phyloP scores from a whole-genome alignment of 2,797 vertebrate genomes.

The Agapornis canus region DNA sequence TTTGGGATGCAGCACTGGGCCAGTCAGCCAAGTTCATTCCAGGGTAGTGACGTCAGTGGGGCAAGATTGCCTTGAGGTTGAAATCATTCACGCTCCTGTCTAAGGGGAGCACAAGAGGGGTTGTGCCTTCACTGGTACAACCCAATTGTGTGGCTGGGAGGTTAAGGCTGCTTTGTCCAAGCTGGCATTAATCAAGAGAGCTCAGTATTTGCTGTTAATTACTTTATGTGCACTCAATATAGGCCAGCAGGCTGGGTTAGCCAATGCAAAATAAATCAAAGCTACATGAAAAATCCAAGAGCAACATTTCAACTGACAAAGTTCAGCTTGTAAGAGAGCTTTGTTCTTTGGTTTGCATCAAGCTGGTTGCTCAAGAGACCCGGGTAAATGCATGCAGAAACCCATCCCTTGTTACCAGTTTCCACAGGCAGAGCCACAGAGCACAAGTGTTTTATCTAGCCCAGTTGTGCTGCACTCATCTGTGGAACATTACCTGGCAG shows the following conservation, averaged over 20 bases:
- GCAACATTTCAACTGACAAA: slow-evolving; percentile 12
- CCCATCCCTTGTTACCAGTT: neutral
- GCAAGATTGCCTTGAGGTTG: neutral
- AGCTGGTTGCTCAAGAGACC: neutral
- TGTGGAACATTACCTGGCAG: neutral
- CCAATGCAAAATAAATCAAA: slow-evolving; percentile 63
- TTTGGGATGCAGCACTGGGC: neutral
- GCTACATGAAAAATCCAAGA: slow-evolving; percentile 47
- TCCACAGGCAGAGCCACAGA: neutral
- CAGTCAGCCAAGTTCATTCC: neutral
- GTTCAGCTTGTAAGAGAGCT: slow-evolving; percentile 16
- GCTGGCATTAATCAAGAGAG: slow-evolving; percentile 48
- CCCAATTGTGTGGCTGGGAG: neutral
- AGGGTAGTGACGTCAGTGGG: neutral
- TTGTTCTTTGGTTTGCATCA: slow-evolving; percentile 32
- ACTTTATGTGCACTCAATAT: neutral
- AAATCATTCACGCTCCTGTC: neutral
- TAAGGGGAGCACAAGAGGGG: neutral
- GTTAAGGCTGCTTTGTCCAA: slow-evolving; percentile 12
- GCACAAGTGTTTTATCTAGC: neutral
- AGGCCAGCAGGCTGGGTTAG: slow-evolving; percentile 12
- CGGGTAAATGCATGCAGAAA: neutral
- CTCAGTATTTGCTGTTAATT: slow-evolving; percentile 46
- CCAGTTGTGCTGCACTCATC: neutral
- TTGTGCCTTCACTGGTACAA: neutral